Conservation (phyloP, 1,140 invertebrate genomes). For the Carcinoscorpius rotundicauda region DNA sequence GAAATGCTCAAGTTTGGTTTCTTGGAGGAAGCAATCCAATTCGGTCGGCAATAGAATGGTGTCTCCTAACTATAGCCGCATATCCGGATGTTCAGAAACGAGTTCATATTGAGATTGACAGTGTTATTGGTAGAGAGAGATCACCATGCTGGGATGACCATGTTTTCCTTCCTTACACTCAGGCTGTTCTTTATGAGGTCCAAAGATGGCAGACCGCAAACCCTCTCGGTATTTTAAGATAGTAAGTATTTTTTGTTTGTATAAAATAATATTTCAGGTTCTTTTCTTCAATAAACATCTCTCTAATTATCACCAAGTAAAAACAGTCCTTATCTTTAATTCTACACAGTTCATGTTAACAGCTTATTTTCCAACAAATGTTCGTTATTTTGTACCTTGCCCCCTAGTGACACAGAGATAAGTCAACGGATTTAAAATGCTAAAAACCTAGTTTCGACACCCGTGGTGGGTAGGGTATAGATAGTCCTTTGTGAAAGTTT, state of each 20-base stretch:
- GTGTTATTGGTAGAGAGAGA: slow-evolving; percentile 25
- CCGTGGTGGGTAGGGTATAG: no score
- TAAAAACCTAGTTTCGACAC: no score
- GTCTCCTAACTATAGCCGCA: slow-evolving; percentile 27
- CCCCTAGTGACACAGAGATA: no score
- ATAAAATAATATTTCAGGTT: no score
- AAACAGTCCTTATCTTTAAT: no score
- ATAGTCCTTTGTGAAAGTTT: no score
- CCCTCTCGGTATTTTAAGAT: slow-evolving; percentile 22
- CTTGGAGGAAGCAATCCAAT: slow-evolving; percentile 32
- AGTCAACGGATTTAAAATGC: no score
- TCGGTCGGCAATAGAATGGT: slow-evolving; percentile 30
- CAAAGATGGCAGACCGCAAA: slow-evolving; percentile 26
- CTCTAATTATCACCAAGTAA: no score
- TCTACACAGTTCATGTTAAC: no score
- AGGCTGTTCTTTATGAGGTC: slow-evolving; percentile 27
- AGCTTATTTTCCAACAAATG: no score
- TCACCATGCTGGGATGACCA: slow-evolving; percentile 23
- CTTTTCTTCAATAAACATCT: no score
- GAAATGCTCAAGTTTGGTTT: slow-evolving; percentile 25
- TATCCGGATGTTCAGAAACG: slow-evolving; percentile 32
- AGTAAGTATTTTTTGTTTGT: slow-evolving; percentile 17
- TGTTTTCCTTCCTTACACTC: slow-evolving; percentile 24
- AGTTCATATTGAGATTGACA: slow-evolving; percentile 29
- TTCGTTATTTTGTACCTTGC: no score